Evolutionary conservation across 2,888 invertebrate species (phyloP), one percentile per base, ranked within the genome.

Genomic region (Idaea dimidiata): DNA sequence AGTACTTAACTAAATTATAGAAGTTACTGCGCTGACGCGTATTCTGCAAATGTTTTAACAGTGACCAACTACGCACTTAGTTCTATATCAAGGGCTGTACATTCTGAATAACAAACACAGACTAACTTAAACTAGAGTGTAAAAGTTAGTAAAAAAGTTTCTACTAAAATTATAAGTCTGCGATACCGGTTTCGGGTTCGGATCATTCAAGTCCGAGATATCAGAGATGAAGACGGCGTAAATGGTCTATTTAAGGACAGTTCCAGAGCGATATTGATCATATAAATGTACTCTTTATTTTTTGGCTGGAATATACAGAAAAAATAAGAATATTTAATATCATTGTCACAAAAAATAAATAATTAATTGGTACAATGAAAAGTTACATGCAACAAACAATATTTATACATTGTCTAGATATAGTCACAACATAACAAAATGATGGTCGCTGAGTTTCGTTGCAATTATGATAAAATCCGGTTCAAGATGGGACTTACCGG

Each of bases 121-220:
- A 24, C 5, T 24, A 24, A 24, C 24, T 24, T 24, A 5, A 24
- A 24, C 24, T 24, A 33, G 33, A 33, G 5, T 33, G 14, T 7
- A 33, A 33, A 14, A 33, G 7, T 14, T 33, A 33, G n/a, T n/a
- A 33, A 33, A 33, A 33, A 10, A 6, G 7, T 6, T 5, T 1
- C 33, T 24, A 24, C 5, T 24, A 24, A 24, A 24, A 17, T 58
- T 59, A 62, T 33, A 33, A 10, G 57, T 60, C 10, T 8, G 43
- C 43, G 10, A 43, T 65, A 66, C 68, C 63, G 57, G 68, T 66
- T 68, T 63, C 43, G 56, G 14, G 65, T 62, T 68, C 16, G 4
- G 61, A 56, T 57, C 61, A 64, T 64, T 61, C 55, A 17, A 43
- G n/a, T 31, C 32, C 31, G 24, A 54, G 17, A 54, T 64, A 63